Evolutionary conservation across 2,113 vertebrate genomes (phyloP).

Genomic region (Callionymus lyra): DNA sequence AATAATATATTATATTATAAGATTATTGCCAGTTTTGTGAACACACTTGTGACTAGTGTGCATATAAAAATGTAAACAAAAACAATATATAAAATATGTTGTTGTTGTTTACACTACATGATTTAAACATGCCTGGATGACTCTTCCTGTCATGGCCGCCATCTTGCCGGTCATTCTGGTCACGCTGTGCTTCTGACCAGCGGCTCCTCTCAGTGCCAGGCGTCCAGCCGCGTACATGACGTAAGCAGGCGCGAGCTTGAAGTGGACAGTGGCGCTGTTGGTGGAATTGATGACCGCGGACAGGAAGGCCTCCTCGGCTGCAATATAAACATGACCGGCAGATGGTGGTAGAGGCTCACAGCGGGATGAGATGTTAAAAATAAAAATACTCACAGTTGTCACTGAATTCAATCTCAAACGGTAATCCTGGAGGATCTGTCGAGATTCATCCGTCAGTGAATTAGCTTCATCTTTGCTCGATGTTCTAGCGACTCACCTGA

Average conservation of each 20-base stretch:
- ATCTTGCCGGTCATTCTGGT: slow-evolving; percentile 77
- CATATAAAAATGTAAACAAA: too few species aligned
- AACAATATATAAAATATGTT: background rate
- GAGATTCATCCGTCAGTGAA: background rate
- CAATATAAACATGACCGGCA: slow-evolving; percentile 23
- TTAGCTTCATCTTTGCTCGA: slow-evolving; percentile 6
- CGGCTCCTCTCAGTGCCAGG: slow-evolving; percentile 70
- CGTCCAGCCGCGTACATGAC: slow-evolving; percentile 79
- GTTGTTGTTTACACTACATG: background rate
- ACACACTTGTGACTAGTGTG: too few species aligned
- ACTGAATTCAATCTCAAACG: slow-evolving; percentile 49
- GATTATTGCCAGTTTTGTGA: too few species aligned
- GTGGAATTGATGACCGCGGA: slow-evolving; percentile 86
- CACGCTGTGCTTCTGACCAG: slow-evolving; percentile 62
- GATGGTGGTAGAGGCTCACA: slow-evolving; percentile 9
- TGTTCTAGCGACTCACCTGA: slow-evolving; percentile 32
- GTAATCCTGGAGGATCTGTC: slow-evolving; percentile 33
- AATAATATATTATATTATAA: too few species aligned
- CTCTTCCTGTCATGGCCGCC: slow-evolving; percentile 81
- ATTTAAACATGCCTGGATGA: slow-evolving; percentile 79
- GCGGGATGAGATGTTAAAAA: background rate
- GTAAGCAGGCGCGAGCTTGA: slow-evolving; percentile 85
- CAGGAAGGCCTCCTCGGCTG: slow-evolving; percentile 85
- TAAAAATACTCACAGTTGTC: slow-evolving; percentile 75
- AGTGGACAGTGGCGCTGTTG: slow-evolving; percentile 88